A percentile compares a stretch with the other conserved stretches of the same genome.
These are phyloP conservation scores for Macrotrachela quadricornifera DNA, from an alignment of 1,140 invertebrate species.

Conservation along the genomic window DNA sequence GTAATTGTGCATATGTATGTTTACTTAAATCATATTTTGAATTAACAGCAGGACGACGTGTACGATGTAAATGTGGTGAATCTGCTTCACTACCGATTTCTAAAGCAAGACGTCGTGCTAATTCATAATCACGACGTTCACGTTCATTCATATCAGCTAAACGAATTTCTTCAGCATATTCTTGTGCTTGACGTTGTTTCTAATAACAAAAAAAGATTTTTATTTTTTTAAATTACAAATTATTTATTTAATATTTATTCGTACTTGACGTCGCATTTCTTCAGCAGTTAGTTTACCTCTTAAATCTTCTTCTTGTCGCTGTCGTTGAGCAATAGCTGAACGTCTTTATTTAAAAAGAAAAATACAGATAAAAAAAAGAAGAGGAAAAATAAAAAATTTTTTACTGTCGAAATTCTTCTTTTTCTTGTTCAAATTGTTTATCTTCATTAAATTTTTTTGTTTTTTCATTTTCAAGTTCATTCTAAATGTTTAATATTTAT, in stretches of 20 bases:
- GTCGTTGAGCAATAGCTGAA: conserved; percentile 46
- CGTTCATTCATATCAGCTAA: conserved; percentile 40
- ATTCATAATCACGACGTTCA: conserved; percentile 71
- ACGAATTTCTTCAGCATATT: not conserved
- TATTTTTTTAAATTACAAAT: not conserved
- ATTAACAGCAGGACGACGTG: not conserved
- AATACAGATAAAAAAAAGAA: not conserved
- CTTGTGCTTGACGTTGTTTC: not conserved
- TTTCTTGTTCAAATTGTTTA: conserved; percentile 49
- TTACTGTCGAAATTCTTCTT: conserved; percentile 5
- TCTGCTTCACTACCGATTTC: conserved; percentile 62
- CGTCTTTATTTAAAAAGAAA: conserved; percentile 35
- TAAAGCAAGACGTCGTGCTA: conserved; percentile 66
- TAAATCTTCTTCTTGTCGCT: conserved; percentile 1
- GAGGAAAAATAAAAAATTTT: too few species aligned
- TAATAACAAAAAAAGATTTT: not conserved
- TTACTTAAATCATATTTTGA: conserved; percentile 73
- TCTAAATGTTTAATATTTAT: too few species aligned
- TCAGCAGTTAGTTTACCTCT: not conserved
- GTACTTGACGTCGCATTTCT: conserved; percentile 47
- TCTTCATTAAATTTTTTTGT: conserved; percentile 51
- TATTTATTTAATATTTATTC: conserved; percentile 31
- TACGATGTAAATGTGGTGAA: conserved; percentile 5
- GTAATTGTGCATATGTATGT: conserved; percentile 88
- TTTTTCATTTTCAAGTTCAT: conserved; percentile 45